Percentiles rank a stretch among this genome's conserved stretches.
Evolutionary conservation across 1,140 invertebrate genomes (phyloP).

Genomic region (Brachionus sp.): DNA sequence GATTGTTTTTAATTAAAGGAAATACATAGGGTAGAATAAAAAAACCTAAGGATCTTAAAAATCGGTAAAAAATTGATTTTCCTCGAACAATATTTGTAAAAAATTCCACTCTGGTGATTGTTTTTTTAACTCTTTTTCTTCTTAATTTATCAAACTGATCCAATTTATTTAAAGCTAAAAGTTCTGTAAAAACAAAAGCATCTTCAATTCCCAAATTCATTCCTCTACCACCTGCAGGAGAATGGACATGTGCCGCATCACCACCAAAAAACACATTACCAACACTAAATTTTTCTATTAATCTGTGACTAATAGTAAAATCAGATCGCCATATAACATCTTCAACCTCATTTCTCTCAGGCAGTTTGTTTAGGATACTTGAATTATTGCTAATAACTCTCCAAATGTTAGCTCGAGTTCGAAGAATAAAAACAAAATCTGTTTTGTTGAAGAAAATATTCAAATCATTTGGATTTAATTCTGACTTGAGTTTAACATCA

Average conservation of each 20-base stretch:
- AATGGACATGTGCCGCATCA: conserved; percentile 29
- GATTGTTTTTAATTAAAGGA: not conserved
- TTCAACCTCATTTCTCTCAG: not conserved
- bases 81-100: not conserved
- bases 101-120: not conserved
- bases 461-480: not conserved
- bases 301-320: not conserved
- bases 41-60: not conserved
- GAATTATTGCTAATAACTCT: not conserved
- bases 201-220: conserved; percentile 23
- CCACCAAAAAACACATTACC: not conserved
- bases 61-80: not conserved
- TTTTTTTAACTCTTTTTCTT: not conserved
- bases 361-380: not conserved
- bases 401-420: not conserved
- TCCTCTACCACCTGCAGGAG: conserved; percentile 10
- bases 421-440: not conserved
- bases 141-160: not conserved
- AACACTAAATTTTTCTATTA: not conserved
- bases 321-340: not conserved
- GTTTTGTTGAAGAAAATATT: not conserved
- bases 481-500: not conserved
- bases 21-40: not conserved
- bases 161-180: not conserved
- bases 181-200: conserved; percentile 13